Conservation (phyloP, 2,797 vertebrate species). For the Euthynnus affinis region DNA sequence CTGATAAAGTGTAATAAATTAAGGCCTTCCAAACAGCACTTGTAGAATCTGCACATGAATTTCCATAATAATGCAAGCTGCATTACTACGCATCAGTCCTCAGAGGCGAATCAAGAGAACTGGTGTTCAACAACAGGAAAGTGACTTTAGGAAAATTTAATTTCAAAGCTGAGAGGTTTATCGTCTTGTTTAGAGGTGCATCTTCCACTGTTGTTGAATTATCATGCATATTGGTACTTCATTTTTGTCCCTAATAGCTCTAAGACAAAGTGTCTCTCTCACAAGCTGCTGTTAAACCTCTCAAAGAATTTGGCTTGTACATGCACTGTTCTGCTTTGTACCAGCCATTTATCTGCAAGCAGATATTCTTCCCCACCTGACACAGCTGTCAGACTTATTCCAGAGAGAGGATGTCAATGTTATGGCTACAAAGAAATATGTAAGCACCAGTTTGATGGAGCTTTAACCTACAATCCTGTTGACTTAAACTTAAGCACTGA, state of each 20-base stretch:
- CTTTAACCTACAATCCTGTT: constrained; percentile 28
- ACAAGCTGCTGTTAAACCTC: background rate
- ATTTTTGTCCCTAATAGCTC: background rate
- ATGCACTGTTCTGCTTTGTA: constrained; percentile 20
- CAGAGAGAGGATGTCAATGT: constrained; percentile 19
- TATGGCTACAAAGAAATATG: constrained; percentile 9
- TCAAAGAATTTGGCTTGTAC: constrained; percentile 15
- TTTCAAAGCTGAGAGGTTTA: constrained; percentile 45
- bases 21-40: constrained; percentile 23
- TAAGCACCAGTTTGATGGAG: background rate
- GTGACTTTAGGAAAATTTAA: constrained; percentile 26
- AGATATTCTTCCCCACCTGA: constrained; percentile 7
- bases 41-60: constrained; percentile 33
- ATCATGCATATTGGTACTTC: constrained; percentile 3
- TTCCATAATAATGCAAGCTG: constrained; percentile 39
- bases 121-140: constrained; percentile 33
- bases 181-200: constrained; percentile 28
- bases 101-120: constrained; percentile 36
- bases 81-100: constrained; percentile 49
- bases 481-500: constrained; percentile 32
- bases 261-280: constrained; percentile 2
- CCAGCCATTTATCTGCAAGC: constrained; percentile 19
- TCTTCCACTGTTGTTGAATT: constrained; percentile 23
- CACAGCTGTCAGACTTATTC: constrained; percentile 13
- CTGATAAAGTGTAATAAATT: constrained; percentile 25